Evolutionary conservation across 1,140 invertebrate genomes (phyloP), one percentile per base, ranked within the genome.

Genomic region (Andricus grossulariae): DNA sequence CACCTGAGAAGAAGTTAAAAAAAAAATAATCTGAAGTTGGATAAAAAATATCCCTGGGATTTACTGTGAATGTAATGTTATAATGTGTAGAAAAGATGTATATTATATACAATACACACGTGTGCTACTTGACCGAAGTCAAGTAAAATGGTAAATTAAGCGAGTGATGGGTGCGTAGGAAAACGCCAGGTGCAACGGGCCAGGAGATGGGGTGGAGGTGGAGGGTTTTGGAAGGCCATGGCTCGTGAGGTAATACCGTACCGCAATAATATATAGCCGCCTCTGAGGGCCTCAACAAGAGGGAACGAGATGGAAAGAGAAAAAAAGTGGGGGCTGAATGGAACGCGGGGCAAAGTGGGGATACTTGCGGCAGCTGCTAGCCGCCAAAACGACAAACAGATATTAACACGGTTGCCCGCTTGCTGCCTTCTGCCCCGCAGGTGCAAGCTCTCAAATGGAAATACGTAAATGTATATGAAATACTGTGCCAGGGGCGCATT

Each of bases 351-450:
- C 50, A 60, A 49, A 77, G 79, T 66, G 72, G 77, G 80, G 73
- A 51, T 25, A 19, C 74, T 73, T 82, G 83, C 82, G 83, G 87
- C 90, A 90, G 89, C 89, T 91, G 90, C 88, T 82, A 76, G 82
- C 84, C 87, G 85, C 82, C 83, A 88, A 85, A 90, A 89, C 84
- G 86, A 87, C 83, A 85, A 86, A 84, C 85, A 87, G 81, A 87
- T 88, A 85, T 85, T 84, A 84, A 83, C 82, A 82, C 80, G 82
- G 76, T 77, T 79, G 72, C 76, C 79, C 57, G 81, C 84, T 84
- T 82, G 85, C 80, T 83, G 83, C 84, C 82, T 84, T 82, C 86
- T 87, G 85, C 76, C 82, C 76, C 79, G 84, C 88, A 89, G 87
- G 88, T 90, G 89, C 85, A 82, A 74, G 79, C 74, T 55, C 73